phyloP scores from a whole-genome alignment of 2,113 vertebrate species.

The Lamprotornis superbus region DNA sequence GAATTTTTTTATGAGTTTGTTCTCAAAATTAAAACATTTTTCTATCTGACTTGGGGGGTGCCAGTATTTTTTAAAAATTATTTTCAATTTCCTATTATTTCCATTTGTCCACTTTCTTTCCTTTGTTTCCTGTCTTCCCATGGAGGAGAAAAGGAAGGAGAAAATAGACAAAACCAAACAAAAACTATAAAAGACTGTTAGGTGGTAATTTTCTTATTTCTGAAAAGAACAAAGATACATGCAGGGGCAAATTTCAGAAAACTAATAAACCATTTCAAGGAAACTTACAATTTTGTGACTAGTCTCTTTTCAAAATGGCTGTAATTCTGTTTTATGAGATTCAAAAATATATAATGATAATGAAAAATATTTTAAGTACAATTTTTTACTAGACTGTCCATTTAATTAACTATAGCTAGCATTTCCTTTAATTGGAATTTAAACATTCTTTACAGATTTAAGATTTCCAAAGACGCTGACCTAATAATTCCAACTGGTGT shows the following conservation, averaged over 20 bases:
- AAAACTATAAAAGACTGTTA: neutral
- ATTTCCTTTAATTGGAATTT: slow-evolving; percentile 68
- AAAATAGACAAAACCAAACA: neutral
- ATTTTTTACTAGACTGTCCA: neutral
- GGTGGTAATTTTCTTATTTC: neutral
- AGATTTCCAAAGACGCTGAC: slow-evolving; percentile 51
- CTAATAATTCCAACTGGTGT: slow-evolving; percentile 39
- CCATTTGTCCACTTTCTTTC: neutral
- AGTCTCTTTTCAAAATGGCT: neutral
- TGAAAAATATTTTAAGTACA: neutral
- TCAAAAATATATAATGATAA: neutral
- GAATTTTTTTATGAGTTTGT: neutral
- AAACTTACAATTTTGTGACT: neutral
- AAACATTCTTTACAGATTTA: slow-evolving; percentile 75
- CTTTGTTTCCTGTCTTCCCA: neutral
- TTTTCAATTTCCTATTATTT: neutral
- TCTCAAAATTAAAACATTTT: neutral
- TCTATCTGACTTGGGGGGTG: neutral
- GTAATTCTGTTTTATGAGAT: neutral
- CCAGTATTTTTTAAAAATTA: neutral
- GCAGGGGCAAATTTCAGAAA: neutral
- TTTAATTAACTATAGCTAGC: slow-evolving; percentile 72
- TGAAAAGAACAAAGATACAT: neutral
- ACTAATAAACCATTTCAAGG: neutral
- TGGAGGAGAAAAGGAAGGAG: neutral